Conservation (phyloP, 2,888 invertebrate genomes). For the Spodoptera littoralis region DNA sequence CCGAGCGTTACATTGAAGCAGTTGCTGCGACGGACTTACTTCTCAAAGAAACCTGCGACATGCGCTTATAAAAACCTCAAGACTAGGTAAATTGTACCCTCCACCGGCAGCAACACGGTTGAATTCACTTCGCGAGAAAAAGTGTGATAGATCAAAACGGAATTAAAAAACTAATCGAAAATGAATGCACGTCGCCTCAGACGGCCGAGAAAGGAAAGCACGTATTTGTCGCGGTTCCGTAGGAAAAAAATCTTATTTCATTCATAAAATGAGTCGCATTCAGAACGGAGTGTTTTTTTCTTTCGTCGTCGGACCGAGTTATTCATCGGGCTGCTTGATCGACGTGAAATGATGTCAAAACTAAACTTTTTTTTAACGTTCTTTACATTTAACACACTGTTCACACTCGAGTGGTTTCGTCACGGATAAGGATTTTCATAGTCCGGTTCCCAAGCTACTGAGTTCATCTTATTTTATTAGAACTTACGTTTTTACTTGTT, state of each 20-base stretch:
- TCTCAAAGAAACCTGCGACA: slow-evolving; percentile 72
- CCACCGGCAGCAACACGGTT: slow-evolving; percentile 32
- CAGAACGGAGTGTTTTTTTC: slow-evolving; percentile 73
- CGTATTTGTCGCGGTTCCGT: slow-evolving; percentile 86
- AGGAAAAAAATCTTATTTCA: slow-evolving; percentile 86
- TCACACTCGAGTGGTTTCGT: slow-evolving; percentile 79
- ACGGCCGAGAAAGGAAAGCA: slow-evolving; percentile 84
- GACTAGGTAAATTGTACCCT: slow-evolving; percentile 51
- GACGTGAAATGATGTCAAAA: slow-evolving; percentile 87
- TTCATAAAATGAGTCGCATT: slow-evolving; percentile 88
- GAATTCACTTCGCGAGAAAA: slow-evolving; percentile 36
- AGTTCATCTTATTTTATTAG: slow-evolving; percentile 58
- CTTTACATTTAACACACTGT: slow-evolving; percentile 82
- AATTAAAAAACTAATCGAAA: slow-evolving; percentile 74
- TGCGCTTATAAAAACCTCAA: slow-evolving; percentile 56
- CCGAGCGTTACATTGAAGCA: slow-evolving; percentile 70
- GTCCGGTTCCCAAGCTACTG: slow-evolving; percentile 67
- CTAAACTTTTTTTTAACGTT: slow-evolving; percentile 55
- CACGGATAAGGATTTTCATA: slow-evolving; percentile 69
- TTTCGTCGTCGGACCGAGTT: slow-evolving; percentile 57
- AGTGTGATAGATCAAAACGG: slow-evolving; percentile 67
- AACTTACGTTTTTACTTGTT: slow-evolving; percentile 43
- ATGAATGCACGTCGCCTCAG: slow-evolving; percentile 85
- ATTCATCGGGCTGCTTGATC: slow-evolving; percentile 75
- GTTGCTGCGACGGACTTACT: slow-evolving; percentile 66